Evolutionary conservation across 2,797 vertebrate species (phyloP), one percentile per base, ranked within the genome.

Genomic region (Chloroceryle inda): DNA sequence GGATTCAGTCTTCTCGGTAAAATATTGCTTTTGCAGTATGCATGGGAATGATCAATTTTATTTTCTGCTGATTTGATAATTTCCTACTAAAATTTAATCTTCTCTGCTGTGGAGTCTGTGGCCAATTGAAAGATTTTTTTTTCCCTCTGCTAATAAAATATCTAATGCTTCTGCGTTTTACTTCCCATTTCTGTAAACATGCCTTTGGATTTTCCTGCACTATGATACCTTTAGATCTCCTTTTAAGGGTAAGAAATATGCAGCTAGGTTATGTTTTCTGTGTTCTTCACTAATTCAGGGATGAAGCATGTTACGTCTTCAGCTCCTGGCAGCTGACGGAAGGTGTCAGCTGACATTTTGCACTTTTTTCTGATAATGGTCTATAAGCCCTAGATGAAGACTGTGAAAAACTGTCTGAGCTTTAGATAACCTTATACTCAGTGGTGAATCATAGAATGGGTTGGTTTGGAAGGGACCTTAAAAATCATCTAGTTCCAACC

Each of bases 11-110:
- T 96, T 95, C 89, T 89, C 85, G 44, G 79, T 97, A 95, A 96
- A 97, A 96, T 93, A 95, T 24, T 96, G 81, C 91, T 88, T 96
- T 96, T 96, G 80, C 85, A 92, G 75, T 88, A 69, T 92, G 69
- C 78, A 83, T 44, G 40, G 80, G 79, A 88, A 68, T 0, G 3
- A 96, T 96, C 86, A 96, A 92, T 97, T 96, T 96, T 90, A 90
- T 96, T 96, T 96, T 96, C 92, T 97, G 94, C 95, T 95, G 92
- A 94, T 96, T 93, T 97, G 78, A 96, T 95, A 92, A 91, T 93
- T 96, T 95, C 93, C 81, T 92, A 74, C 76, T 92, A 85, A 85
- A 97, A 94, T 94, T 78, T 94, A 96, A 94, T 96, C 73, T 95
- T 92, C 78, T 87, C 47, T 88, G 74, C 58, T 91, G 22, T 33